Base-by-base conservation (phyloP, 2,888 invertebrate genomes). In the Eremobia ochroleuca region DNA sequence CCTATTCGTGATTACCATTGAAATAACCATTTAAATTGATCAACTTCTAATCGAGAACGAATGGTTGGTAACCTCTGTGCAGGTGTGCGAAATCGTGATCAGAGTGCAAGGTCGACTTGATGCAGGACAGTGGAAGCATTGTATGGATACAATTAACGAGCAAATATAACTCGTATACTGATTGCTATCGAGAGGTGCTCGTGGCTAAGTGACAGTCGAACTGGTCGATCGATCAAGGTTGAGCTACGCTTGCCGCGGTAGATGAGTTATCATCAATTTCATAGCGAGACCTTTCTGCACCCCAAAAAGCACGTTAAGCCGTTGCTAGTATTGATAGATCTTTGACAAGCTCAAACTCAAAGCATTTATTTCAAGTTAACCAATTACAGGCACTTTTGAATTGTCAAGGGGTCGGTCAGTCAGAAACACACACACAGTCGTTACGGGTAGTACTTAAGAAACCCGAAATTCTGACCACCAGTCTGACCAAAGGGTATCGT, bases 81-180 rank as follows among this genome's bases (percentile, higher is more conserved):
- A 94, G 93, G 93, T 93, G 93, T 89, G 89, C 91, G 34, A 85
- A 90, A 86, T 94, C 94, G 94, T 94, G 94, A 94, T 91, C 89
- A 86, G 85, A 84, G 86, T 79, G 88, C 95, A 95, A 94, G 95
- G 95, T 91, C 92, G 92, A 83, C 83, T 87, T 81, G 85, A 89
- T 88, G 87, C 87, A 79, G 76, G 83, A 90, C 89, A 89, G 88
- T 91, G 13, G 69, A 73, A 66, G 72, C 90, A 92, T 93, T 94
- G 93, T 94, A 87, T 88, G 81, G 83, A 74, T 58, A 87, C 86
- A 87, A 87, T 91, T 89, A 92, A 91, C 88, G 85, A 89, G 86
- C 88, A 89, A 89, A 90, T 86, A 86, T 86, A 76, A 87, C 85
- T 85, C 87, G 58, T 52, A n/a, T 74, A 52, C 74, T 46, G 76